phyloP scores from a whole-genome alignment of 2,113 vertebrate genomes.

The Leucoraja erinaceus region DNA sequence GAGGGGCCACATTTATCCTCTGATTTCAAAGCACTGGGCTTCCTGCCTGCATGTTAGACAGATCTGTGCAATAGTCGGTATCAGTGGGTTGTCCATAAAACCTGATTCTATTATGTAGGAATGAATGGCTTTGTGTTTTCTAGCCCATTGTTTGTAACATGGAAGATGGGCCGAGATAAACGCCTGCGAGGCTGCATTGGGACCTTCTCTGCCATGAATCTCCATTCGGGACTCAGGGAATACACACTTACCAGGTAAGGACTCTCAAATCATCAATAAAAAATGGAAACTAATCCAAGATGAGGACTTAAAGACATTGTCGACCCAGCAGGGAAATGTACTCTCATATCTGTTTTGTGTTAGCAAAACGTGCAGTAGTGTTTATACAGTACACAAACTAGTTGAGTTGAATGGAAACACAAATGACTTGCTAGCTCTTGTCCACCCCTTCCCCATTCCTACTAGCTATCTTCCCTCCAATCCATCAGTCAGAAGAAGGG shows the following conservation, averaged over 20 bases:
- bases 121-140: constrained; percentile 52
- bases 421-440: no score
- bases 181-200: constrained; percentile 75
- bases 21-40: not conserved
- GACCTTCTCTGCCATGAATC: constrained; percentile 78
- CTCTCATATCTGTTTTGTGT: not conserved
- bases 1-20: not conserved
- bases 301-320: not conserved
- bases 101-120: constrained; percentile 41
- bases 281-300: not conserved
- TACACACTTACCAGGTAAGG: constrained; percentile 75
- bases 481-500: no score
- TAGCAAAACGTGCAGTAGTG: not conserved
- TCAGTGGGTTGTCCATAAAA: not conserved
- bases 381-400: no score
- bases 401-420: not conserved
- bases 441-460: no score
- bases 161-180: constrained; percentile 76
- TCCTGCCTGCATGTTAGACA: not conserved
- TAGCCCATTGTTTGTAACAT: constrained; percentile 77
- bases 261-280: not conserved
- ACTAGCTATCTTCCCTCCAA: no score
- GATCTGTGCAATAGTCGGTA: not conserved
- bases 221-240: constrained; percentile 83
- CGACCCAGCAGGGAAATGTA: not conserved